Base-by-base conservation (phyloP, 2,888 invertebrate genomes). In the Campoplex nolae region DNA sequence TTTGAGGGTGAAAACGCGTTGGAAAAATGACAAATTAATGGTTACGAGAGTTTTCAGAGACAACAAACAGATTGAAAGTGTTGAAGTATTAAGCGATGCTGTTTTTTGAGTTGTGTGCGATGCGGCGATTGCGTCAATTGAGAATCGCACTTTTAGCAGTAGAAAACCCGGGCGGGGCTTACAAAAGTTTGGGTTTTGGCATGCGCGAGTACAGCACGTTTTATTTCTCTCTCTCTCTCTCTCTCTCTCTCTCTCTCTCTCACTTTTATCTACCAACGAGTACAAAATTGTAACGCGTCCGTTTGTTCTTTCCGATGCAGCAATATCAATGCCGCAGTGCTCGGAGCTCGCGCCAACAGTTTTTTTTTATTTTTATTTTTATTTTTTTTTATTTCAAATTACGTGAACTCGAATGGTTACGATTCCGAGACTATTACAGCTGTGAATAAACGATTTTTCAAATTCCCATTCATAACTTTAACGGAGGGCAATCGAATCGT, bases 121-220 rank as follows among this genome's bases (percentile, higher is more conserved):
- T 73, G 77, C 70, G 83, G 77, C 70, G 83, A 76, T 86, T 83
- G 80, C 83, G 84, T 86, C 84, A 84, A 83, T 83, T 48, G 79
- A 32, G 62, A 86, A 76, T 84, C 81, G 77, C 83, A 86, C 80
- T 86, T 78, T 78, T 23, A 23, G 23, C 73, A 84, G 74, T 68
- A 73, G 23, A 81, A 62, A 67, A 74, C 42, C 65, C 68, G 74
- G 84, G 80, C 58, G 84, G 84, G 86, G 77, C 80, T 73, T 58
- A 11, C 6, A 28, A 18, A 51, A 58, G 67, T 67, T 13, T 11
- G 23, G 32, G 48, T 56, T 54, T 71, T 73, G 83, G 83, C 83
- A 86, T 83, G 86, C 83, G 86, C 86, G 83, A 80, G 71, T 58
- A 58, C 28, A 42, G 42, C 28, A 54, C 28, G 32, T 38, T 65